Evolutionary conservation across 2,113 vertebrate genomes (phyloP).

Genomic region (Gadus macrocephalus): DNA sequence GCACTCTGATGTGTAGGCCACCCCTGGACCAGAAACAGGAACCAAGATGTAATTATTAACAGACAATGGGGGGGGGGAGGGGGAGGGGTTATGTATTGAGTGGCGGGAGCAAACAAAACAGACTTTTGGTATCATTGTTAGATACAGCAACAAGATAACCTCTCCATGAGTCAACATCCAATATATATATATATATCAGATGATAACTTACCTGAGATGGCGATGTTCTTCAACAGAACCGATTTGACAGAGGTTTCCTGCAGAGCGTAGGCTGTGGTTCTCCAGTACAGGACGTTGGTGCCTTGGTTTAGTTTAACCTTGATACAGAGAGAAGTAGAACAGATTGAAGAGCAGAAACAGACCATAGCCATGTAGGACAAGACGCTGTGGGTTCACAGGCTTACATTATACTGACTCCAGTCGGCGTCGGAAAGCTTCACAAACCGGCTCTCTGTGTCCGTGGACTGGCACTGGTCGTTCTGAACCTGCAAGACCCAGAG

Average conservation of each 20-base stretch:
- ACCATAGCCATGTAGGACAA: not conserved
- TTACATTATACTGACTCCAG: constrained; percentile 81
- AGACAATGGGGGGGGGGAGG: not conserved
- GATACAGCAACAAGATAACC: too few relatives aligned
- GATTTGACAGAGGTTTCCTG: constrained; percentile 75
- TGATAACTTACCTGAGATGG: constrained; percentile 79
- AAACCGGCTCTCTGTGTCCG: constrained; percentile 78
- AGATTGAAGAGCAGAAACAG: not conserved
- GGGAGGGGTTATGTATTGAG: not conserved
- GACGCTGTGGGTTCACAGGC: constrained; percentile 27
- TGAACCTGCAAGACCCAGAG: constrained; percentile 75
- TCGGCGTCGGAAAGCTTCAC: constrained; percentile 82
- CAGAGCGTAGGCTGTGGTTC: constrained; percentile 79
- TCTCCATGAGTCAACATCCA: not conserved
- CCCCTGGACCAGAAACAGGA: constrained; percentile 68
- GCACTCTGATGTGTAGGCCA: constrained; percentile 93
- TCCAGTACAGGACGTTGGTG: constrained; percentile 93
- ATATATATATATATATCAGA: not conserved
- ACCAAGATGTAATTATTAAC: constrained; percentile 22
- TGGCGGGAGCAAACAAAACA: too few relatives aligned
- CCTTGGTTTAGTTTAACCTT: constrained; percentile 82
- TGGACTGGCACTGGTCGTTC: constrained; percentile 95
- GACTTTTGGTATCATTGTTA: too few relatives aligned
- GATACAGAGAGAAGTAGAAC: constrained; percentile 7
- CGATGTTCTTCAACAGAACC: constrained; percentile 85